Conservation (phyloP, 1,140 invertebrate genomes). For the Adoxophyes honmai region DNA sequence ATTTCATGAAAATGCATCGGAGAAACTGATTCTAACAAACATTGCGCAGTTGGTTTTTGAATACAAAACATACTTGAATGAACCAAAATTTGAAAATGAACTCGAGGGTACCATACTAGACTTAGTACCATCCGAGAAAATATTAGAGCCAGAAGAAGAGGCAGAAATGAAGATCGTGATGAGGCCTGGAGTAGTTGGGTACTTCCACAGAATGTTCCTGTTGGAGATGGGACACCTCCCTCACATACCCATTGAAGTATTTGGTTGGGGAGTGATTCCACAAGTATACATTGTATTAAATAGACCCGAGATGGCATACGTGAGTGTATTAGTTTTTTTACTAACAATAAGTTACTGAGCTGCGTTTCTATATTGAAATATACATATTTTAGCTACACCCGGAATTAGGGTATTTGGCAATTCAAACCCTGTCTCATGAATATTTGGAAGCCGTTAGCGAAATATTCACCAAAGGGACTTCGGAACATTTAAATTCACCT, state of each 20-base stretch:
- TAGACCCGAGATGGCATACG: slow-evolving; percentile 40
- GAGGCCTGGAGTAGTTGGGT: slow-evolving; percentile 57
- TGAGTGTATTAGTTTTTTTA: slow-evolving; percentile 24
- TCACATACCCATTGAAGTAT: slow-evolving; percentile 56
- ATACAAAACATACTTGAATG: slow-evolving; percentile 59
- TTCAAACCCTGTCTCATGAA: slow-evolving; percentile 46
- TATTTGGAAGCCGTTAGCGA: slow-evolving; percentile 52
- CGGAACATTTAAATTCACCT: slow-evolving; percentile 53
- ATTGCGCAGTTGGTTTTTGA: slow-evolving; percentile 53
- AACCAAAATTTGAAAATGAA: slow-evolving; percentile 43
- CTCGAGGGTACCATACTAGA: slow-evolving; percentile 51
- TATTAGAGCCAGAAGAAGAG: slow-evolving; percentile 47
- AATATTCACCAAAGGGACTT: slow-evolving; percentile 37
- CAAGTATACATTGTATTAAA: slow-evolving; percentile 57
- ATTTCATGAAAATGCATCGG: slow-evolving; percentile 57
- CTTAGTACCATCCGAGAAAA: slow-evolving; percentile 44
- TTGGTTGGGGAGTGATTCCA: slow-evolving; percentile 66
- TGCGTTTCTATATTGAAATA: not conserved
- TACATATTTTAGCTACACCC: slow-evolving; percentile 38
- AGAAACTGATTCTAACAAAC: slow-evolving; percentile 52
- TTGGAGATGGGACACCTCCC: slow-evolving; percentile 63
- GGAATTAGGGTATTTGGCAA: slow-evolving; percentile 51
- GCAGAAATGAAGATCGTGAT: slow-evolving; percentile 48
- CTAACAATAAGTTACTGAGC: not conserved
- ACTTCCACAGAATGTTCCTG: slow-evolving; percentile 53